A percentile compares a stretch with the other conserved stretches of the same genome.
These are phyloP conservation scores for Lithophane semibrunnea DNA, from an alignment of 2,888 invertebrate species.

Conservation along the genomic window DNA sequence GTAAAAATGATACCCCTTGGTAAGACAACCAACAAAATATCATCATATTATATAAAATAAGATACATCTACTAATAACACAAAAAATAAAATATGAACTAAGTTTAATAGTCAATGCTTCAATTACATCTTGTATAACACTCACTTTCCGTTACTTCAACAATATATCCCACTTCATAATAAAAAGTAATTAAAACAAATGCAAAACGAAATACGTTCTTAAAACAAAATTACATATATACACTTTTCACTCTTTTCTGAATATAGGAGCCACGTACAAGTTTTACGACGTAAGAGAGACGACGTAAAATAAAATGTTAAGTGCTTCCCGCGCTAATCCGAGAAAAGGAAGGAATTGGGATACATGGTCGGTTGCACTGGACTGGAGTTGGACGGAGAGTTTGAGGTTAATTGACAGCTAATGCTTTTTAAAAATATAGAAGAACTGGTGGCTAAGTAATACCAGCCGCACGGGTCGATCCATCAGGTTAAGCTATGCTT, in stretches of 20 bases:
- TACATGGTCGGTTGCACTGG: conserved; percentile 59
- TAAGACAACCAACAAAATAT: too few relatives aligned
- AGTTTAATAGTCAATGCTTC: too few relatives aligned
- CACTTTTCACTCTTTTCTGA: conserved; percentile 53
- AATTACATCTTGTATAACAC: neutral
- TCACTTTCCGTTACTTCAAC: neutral
- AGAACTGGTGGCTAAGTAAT: too few relatives aligned
- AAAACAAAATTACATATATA: conserved; percentile 29
- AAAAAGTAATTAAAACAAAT: neutral
- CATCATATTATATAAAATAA: too few relatives aligned
- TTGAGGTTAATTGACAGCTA: neutral
- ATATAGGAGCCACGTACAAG: conserved; percentile 77
- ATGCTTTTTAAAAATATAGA: too few relatives aligned
- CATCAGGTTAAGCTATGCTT: too few relatives aligned
- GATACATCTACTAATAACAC: too few relatives aligned
- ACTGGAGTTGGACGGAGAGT: neutral
- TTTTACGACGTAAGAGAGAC: conserved; percentile 76
- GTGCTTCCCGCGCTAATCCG: conserved; percentile 82
- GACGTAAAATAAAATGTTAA: conserved; percentile 83
- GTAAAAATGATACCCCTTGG: too few relatives aligned
- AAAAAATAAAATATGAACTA: too few relatives aligned
- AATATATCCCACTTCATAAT: neutral
- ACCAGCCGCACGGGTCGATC: too few relatives aligned
- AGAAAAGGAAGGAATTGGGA: conserved; percentile 73
- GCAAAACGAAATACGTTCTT: conserved; percentile 12